phyloP scores from a whole-genome alignment of 2,888 invertebrate species.

The Drosophila leonis region DNA sequence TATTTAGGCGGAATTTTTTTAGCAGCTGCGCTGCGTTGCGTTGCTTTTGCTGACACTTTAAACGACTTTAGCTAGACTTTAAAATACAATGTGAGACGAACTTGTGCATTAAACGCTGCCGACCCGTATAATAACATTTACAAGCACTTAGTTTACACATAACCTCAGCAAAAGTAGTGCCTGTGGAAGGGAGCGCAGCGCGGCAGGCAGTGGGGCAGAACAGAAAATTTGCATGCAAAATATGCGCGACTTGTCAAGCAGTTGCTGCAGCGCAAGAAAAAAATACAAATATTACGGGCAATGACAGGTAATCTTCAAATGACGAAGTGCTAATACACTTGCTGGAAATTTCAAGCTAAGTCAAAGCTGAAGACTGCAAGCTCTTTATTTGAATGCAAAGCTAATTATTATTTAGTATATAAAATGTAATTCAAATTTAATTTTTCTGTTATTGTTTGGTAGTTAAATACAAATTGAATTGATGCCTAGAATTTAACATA shows the following conservation, averaged over 20 bases:
- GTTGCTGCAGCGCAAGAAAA: slow-evolving; percentile 33
- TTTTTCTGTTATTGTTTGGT: too few species aligned
- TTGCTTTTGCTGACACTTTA: slow-evolving; percentile 49
- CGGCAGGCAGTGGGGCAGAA: not conserved
- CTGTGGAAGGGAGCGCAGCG: not conserved
- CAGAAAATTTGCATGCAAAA: slow-evolving; percentile 67
- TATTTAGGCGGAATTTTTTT: slow-evolving; percentile 63
- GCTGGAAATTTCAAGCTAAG: not conserved
- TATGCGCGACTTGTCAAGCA: slow-evolving; percentile 60
- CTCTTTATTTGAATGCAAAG: too few species aligned
- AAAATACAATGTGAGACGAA: slow-evolving; percentile 11
- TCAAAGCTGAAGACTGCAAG: not conserved
- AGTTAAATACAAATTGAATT: too few species aligned
- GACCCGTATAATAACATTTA: slow-evolving; percentile 62
- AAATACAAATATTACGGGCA: slow-evolving; percentile 44
- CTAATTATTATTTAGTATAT: too few species aligned
- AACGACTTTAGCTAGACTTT: slow-evolving; percentile 21
- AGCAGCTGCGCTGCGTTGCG: slow-evolving; percentile 31
- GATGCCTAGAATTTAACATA: too few species aligned
- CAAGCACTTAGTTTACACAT: slow-evolving; percentile 70
- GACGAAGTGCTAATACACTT: slow-evolving; percentile 10
- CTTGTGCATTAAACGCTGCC: slow-evolving; percentile 33
- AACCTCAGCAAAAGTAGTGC: slow-evolving; percentile 44
- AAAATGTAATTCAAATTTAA: too few species aligned
- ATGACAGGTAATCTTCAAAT: not conserved